Conservation (phyloP, 2,113 vertebrate genomes). For the Lepisosteus osseus region DNA sequence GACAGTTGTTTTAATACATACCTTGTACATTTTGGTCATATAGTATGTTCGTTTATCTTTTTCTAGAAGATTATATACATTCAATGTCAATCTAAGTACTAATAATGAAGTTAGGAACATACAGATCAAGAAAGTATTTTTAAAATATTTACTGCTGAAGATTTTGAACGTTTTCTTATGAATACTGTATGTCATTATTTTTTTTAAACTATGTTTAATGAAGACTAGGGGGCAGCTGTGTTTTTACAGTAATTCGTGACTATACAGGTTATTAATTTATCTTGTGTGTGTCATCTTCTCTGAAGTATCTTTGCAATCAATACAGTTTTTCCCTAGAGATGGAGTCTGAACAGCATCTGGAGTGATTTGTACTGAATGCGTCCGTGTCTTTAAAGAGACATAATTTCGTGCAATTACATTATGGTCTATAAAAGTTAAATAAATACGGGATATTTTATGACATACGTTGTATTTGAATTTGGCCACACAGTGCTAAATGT, state of each 20-base stretch:
- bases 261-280: not conserved
- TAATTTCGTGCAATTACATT: too few relatives aligned
- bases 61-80: not conserved
- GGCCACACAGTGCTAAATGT: too few relatives aligned
- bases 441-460: too few relatives aligned
- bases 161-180: not conserved
- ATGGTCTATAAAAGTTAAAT: too few relatives aligned
- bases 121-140: too few relatives aligned
- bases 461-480: too few relatives aligned
- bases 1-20: too few relatives aligned
- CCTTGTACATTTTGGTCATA: too few relatives aligned
- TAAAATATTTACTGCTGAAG: not conserved
- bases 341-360: not conserved
- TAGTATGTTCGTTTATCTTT: not conserved
- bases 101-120: too few relatives aligned
- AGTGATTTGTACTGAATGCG: not conserved
- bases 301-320: conserved; percentile 1
- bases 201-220: not conserved
- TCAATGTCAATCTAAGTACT: too few relatives aligned
- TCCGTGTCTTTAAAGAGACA: too few relatives aligned
- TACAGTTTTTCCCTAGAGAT: not conserved
- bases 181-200: not conserved
- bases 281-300: not conserved
- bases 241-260: not conserved
- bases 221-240: conserved; percentile 5